Evolutionary conservation across 2,113 vertebrate genomes (phyloP), one percentile per base, ranked within the genome.

Genomic region (Vanacampus margaritifer): DNA sequence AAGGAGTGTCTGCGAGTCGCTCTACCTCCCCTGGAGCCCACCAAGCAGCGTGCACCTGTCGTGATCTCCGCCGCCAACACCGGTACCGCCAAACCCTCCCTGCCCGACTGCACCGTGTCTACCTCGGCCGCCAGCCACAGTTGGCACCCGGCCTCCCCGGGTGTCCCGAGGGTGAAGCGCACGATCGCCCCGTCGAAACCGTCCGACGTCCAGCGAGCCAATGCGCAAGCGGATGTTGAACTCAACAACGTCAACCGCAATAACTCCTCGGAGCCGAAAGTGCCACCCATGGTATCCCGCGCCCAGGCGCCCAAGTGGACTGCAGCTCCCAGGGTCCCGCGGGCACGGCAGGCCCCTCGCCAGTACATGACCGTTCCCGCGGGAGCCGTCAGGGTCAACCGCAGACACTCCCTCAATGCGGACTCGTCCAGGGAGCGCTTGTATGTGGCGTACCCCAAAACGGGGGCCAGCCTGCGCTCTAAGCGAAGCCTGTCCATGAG

Each of bases 351-450:
- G 86, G 88, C 89, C n/a, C n/a, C 86, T 82, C 94, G 92, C 84
- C 94, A 95, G 89, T 98, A 97, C 89, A 92, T 96, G 89, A 96
- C 96, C 2, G 88, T 98, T 83, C 96, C 97, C 0, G 91, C 92
- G 48, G 93, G 93, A 0, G 87, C 85, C 1, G 80, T 84, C 75
- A 92, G 92, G 81, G 88, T 91, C 61, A 95, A 93, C 84, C 93
- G 94, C 68, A 88, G 95, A 84, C 93, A 93, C 75, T 96, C 95
- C 21, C 87, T 97, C 68, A 93, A 92, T 2, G 92, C 93, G 3
- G 93, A 94, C 87, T 89, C 92, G 13, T 89, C 86, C 69, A 85
- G 89, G 79, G 91, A 87, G 77, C 76, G 67, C 74, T 82, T 86
- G 76, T 92, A 85, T 14, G 41, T 86, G 79, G 87, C 92, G 69